These are phyloP conservation scores for Aulostomus chinensis DNA, from an alignment of 2,797 vertebrate species.

Conservation along the genomic window DNA sequence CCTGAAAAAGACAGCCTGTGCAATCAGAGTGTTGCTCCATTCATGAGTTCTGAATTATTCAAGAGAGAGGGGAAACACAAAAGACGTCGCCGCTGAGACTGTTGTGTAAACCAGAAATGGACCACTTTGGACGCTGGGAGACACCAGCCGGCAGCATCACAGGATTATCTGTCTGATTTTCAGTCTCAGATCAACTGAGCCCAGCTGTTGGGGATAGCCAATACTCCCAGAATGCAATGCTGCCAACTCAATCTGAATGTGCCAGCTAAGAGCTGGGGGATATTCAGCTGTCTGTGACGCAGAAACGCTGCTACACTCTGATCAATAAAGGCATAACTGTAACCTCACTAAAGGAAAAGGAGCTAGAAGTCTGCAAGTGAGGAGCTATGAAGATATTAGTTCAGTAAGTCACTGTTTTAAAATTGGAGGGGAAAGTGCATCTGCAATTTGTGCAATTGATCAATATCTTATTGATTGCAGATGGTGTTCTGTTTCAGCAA, in stretches of 20 bases:
- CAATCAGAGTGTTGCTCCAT: conserved; percentile 64
- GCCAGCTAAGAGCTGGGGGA: conserved; percentile 41
- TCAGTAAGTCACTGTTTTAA: background rate
- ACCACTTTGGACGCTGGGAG: conserved; percentile 36
- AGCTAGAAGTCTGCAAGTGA: conserved; percentile 5
- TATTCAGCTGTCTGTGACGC: conserved; percentile 41
- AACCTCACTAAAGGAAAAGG: background rate
- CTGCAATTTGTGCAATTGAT: conserved; percentile 9
- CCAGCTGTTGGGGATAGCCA: conserved; percentile 73
- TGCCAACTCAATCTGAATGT: conserved; percentile 58
- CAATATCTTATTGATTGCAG: conserved; percentile 29
- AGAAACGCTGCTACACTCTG: conserved; percentile 10
- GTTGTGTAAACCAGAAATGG: conserved; percentile 23
- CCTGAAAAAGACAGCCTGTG: conserved; percentile 78
- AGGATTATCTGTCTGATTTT: conserved; percentile 74
- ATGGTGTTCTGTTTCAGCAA: conserved; percentile 1
- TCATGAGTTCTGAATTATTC: conserved; percentile 60
- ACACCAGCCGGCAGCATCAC: conserved; percentile 56
- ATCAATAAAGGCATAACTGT: conserved; percentile 36
- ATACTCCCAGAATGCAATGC: conserved; percentile 77
- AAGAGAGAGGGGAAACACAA: conserved; percentile 44
- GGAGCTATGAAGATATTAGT: background rate
- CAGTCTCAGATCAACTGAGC: conserved; percentile 57
- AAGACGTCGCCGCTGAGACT: conserved; percentile 31
- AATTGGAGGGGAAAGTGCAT: background rate